Conservation (phyloP, 2,888 invertebrate genomes). For the Macroteleia sp. region DNA sequence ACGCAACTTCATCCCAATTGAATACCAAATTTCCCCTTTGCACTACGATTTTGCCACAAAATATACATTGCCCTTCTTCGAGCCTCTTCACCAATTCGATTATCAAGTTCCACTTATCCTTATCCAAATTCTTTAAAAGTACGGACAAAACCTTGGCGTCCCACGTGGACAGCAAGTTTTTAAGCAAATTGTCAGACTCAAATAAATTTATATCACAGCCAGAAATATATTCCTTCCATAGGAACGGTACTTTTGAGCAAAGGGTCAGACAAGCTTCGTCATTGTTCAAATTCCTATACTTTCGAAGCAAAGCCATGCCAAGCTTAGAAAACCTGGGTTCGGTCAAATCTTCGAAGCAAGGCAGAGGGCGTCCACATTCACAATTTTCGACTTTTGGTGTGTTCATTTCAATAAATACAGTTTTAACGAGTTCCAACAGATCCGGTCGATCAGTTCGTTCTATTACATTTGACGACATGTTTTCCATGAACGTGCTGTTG, state of each 20-base stretch:
- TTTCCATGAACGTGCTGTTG: conserved; percentile 77
- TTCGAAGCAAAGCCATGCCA: conserved; percentile 86
- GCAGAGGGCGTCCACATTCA: conserved; percentile 86
- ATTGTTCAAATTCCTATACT: conserved; percentile 80
- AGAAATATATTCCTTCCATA: conserved; percentile 87
- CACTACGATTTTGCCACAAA: conserved; percentile 85
- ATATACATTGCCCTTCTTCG: conserved; percentile 86
- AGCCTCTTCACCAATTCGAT: conserved; percentile 86
- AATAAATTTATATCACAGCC: conserved; percentile 81
- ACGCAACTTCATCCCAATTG: conserved; percentile 87
- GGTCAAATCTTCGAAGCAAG: conserved; percentile 83
- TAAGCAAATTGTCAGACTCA: conserved; percentile 17
- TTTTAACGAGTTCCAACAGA: conserved; percentile 78
- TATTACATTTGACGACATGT: conserved; percentile 68
- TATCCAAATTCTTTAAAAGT: conserved; percentile 85
- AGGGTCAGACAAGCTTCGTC: conserved; percentile 69
- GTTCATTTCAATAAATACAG: conserved; percentile 86
- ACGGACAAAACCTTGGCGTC: conserved; percentile 86
- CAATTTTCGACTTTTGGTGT: conserved; percentile 82
- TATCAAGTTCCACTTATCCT: conserved; percentile 86
- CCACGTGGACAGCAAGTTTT: conserved; percentile 86
- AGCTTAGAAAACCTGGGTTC: conserved; percentile 85
- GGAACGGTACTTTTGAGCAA: conserved; percentile 87
- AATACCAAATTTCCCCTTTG: conserved; percentile 79
- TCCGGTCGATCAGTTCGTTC: conserved; percentile 63